Percentiles rank a stretch among this genome's conserved stretches.
Evolutionary conservation across 2,888 invertebrate species (phyloP).

Genomic region (Ormia ochracea): DNA sequence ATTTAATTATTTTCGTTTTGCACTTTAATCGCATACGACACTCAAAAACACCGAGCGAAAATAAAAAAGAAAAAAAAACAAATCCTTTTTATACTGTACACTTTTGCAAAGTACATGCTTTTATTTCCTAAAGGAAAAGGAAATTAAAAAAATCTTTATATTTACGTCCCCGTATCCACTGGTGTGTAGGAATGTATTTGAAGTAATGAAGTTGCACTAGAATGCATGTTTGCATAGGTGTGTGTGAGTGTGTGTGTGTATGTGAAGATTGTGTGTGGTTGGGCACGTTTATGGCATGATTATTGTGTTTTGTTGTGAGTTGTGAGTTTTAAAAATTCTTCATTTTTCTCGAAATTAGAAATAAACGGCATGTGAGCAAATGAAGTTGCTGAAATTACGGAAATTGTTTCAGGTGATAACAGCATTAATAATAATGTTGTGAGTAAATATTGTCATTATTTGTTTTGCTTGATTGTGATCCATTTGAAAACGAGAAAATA

Average conservation of each 20-base stretch:
- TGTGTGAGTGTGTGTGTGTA: too few species aligned
- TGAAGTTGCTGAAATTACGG: not conserved
- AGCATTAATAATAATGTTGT: not conserved
- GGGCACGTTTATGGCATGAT: conserved; percentile 13
- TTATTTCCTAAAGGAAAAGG: conserved; percentile 50
- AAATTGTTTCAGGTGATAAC: conserved; percentile 3
- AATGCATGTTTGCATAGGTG: too few species aligned
- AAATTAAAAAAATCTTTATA: conserved; percentile 35
- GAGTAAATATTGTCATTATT: not conserved
- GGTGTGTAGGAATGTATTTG: not conserved
- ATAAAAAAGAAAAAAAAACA: not conserved
- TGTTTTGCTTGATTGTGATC: not conserved
- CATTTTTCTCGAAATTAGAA: not conserved
- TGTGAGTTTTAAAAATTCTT: not conserved
- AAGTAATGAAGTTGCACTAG: too few species aligned
- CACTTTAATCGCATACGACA: conserved; percentile 18
- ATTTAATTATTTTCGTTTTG: conserved; percentile 13
- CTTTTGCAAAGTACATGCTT: conserved; percentile 10
- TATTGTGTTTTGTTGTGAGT: conserved; percentile 17
- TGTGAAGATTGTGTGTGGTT: not conserved
- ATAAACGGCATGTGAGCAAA: not conserved
- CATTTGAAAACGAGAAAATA: not conserved
- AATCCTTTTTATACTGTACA: not conserved
- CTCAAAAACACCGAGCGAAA: conserved; percentile 2
- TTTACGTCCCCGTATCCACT: not conserved